Percentiles rank a stretch among this genome's conserved stretches.
Evolutionary conservation across 1,140 invertebrate species (phyloP).

Genomic region (Eufriesea mexicana): DNA sequence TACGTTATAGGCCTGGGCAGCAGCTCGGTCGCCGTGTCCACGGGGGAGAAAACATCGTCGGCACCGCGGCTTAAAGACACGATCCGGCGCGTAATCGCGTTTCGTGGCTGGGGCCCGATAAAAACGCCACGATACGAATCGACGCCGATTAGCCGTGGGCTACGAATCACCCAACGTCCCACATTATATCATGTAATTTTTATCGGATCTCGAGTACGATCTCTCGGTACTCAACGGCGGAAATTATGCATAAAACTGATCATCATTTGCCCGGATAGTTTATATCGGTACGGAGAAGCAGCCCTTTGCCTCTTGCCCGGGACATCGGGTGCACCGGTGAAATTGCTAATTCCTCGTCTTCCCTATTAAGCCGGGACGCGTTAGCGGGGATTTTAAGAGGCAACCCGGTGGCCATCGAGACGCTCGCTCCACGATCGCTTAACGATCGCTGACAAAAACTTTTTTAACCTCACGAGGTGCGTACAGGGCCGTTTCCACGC

Average conservation of each 20-base stretch:
- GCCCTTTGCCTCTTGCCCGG: background rate
- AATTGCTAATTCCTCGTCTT: conserved; percentile 38
- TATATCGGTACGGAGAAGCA: conserved; percentile 21
- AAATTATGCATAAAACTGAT: conserved; percentile 72
- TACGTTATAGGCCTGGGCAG: conserved; percentile 63
- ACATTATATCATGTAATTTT: conserved; percentile 72
- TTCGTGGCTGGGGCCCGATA: conserved; percentile 58
- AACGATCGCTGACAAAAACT: background rate
- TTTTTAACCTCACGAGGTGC: conserved; percentile 18
- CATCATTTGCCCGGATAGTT: conserved; percentile 58
- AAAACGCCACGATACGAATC: conserved; percentile 78
- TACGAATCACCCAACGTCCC: conserved; percentile 63
- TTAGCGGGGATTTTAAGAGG: background rate
- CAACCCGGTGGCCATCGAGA: background rate
- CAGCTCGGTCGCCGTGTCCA: conserved; percentile 31
- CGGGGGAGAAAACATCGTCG: conserved; percentile 59
- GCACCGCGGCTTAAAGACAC: conserved; percentile 67
- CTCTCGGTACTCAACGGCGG: conserved; percentile 65
- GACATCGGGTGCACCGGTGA: background rate
- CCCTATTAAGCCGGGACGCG: background rate
- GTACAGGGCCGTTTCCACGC: background rate
- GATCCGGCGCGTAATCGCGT: conserved; percentile 67
- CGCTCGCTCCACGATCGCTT: background rate
- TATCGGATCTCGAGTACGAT: conserved; percentile 76
- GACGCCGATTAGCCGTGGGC: conserved; percentile 74